Percentiles rank a stretch among this genome's conserved stretches.
Evolutionary conservation across 2,113 vertebrate genomes (phyloP).

Genomic region (Taxidea taxus): DNA sequence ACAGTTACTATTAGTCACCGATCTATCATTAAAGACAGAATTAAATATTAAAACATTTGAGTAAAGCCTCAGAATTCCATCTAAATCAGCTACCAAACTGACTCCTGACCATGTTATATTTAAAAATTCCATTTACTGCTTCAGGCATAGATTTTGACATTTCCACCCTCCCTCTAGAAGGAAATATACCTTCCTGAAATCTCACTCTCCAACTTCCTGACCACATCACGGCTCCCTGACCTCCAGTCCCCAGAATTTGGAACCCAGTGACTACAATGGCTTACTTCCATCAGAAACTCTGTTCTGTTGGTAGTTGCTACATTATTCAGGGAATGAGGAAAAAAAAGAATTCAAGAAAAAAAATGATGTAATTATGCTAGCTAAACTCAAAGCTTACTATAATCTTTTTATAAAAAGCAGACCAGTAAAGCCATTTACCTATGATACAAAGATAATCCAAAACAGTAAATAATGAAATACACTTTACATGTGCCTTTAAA

Average conservation of each 20-base stretch:
- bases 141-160: neutral
- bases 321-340: neutral
- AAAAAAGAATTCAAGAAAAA: neutral
- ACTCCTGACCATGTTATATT: neutral
- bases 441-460: slow-evolving; percentile 16
- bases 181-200: slow-evolving; percentile 26
- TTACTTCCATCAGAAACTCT: neutral
- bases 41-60: neutral
- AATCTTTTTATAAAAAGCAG: neutral
- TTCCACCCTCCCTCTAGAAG: neutral
- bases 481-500: neutral
- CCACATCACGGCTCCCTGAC: neutral
- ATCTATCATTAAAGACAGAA: slow-evolving; percentile 10
- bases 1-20: neutral
- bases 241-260: neutral
- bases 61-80: neutral
- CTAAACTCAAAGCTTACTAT: neutral
- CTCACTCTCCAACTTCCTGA: slow-evolving; percentile 13
- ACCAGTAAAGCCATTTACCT: neutral
- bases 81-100: neutral
- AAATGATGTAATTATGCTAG: neutral
- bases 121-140: slow-evolving; percentile 14
- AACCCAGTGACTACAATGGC: neutral
- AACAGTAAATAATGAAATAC: neutral
- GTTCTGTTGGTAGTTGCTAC: neutral